phyloP scores from a whole-genome alignment of 2,797 vertebrate genomes.

The Galago senegalensis region DNA sequence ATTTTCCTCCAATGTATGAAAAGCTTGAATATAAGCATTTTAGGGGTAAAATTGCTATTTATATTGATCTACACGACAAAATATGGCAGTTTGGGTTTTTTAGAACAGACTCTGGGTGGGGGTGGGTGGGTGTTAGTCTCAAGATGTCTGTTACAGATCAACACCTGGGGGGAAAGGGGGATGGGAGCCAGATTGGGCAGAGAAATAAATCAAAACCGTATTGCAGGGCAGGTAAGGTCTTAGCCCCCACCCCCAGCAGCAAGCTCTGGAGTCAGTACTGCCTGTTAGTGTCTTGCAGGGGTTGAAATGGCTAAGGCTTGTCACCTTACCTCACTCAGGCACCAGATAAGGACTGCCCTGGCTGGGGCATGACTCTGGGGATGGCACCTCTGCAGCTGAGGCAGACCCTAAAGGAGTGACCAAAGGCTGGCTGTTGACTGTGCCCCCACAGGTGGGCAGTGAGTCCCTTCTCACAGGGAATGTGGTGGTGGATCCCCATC shows the following conservation, averaged over 20 bases:
- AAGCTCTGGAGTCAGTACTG: neutral
- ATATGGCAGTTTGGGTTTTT: neutral
- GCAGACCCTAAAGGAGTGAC: neutral
- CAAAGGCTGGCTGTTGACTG: neutral
- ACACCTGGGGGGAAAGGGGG: neutral
- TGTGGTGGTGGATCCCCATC: neutral
- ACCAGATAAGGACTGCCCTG: neutral
- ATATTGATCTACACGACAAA: neutral
- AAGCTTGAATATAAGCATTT: neutral
- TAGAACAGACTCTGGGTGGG: neutral
- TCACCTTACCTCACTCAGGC: too few relatives aligned
- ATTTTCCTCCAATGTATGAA: neutral
- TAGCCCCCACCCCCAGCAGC: neutral
- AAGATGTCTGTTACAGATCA: neutral
- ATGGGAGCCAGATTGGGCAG: neutral
- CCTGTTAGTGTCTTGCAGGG: neutral
- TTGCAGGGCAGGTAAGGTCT: neutral
- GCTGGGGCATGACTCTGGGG: neutral
- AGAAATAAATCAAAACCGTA: neutral
- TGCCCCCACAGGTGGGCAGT: neutral
- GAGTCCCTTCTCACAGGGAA: too few relatives aligned
- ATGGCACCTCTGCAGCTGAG: neutral
- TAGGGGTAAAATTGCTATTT: neutral
- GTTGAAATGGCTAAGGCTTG: too few relatives aligned
- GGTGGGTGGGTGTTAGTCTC: neutral